Evolutionary conservation across 2,113 vertebrate species (phyloP), one percentile per base, ranked within the genome.

Genomic region (Psilopsiagon aurifrons): DNA sequence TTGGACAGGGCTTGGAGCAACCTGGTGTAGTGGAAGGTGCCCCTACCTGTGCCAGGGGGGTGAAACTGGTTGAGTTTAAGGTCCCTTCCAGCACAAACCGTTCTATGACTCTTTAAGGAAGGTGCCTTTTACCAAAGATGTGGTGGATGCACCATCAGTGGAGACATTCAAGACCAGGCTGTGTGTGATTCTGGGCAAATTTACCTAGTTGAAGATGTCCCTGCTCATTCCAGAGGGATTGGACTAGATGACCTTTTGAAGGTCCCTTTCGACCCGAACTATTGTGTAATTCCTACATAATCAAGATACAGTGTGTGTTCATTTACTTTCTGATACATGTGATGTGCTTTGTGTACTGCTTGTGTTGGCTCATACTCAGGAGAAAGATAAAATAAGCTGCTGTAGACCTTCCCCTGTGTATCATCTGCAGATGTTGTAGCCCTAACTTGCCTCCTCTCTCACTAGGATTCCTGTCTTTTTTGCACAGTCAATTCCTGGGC

Each of bases 241-340:
- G 33, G 33, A 59, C 57, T 59, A 59, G 20, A 35, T 59, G 33
- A 35, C 57, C 33, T 59, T 23, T 35, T 23, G 57, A 59, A 57
- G 19, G 20, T 57, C 19, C 31, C 55, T n/a, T 57, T 57, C 1
- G 1, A 57, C 20, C 31, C 31, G n/a, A 10, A 24, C 57, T 59
- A 6, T n/a, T 59, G 20, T 59, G 7, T 23, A 35, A 59, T 59
- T 35, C 22, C 6, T n/a, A 35, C 22, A 10, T 35, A 59, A 23
- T 59, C 57, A 35, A 33, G 57, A 23, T 59, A 35, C 0, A 2
- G 27, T 31, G 10, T 1, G 0, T 35, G 20, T 10, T 31, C 14
- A 10, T 59, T 59, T n/a, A 37, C 59, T 75, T 74, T 39, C 28
- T 28, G 29, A 20, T 19, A 31, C 0, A 0, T 19, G 6, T 3